Conservation (phyloP, 30 jellyfish, hydroid and myxozoan genomes). For the Hydractinia echinata region DNA sequence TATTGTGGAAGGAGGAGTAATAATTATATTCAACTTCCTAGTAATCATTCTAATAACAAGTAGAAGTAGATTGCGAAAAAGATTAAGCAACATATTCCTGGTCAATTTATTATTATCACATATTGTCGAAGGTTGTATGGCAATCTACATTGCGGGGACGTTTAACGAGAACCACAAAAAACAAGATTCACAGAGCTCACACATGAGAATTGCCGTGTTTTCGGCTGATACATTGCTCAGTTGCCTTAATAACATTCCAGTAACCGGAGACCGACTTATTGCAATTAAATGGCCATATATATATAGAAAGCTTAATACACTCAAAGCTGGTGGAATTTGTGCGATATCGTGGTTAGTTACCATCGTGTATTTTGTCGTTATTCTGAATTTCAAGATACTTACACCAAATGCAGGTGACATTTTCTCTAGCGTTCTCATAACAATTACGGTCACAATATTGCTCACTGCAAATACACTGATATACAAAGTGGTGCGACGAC, state of each 20-base stretch:
- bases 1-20: not conserved
- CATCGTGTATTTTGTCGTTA: not conserved
- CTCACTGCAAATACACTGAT: not conserved
- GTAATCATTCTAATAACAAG: not conserved
- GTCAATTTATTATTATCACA: not conserved
- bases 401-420: not conserved
- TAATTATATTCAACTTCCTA: not conserved
- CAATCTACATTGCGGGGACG: not conserved
- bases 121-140: not conserved
- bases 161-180: not conserved
- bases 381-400: not conserved
- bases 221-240: slow-evolving; percentile 3
- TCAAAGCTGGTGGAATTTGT: not conserved
- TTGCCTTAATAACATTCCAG: slow-evolving; percentile 2
- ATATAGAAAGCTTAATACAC: not conserved
- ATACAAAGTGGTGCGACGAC: slow-evolving; percentile 2
- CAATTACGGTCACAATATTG: not conserved
- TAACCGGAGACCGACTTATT: slow-evolving; percentile 5
- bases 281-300: slow-evolving; percentile 3
- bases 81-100: not conserved
- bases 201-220: not conserved
- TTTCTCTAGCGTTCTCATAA: not conserved
- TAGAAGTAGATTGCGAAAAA: not conserved
- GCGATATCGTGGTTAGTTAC: not conserved
- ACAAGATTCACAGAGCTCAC: not conserved